A percentile compares a stretch with the other conserved stretches of the same genome.
phyloP scores from a whole-genome alignment of 2,797 vertebrate genomes.

The Rhynchotus rufescens region DNA sequence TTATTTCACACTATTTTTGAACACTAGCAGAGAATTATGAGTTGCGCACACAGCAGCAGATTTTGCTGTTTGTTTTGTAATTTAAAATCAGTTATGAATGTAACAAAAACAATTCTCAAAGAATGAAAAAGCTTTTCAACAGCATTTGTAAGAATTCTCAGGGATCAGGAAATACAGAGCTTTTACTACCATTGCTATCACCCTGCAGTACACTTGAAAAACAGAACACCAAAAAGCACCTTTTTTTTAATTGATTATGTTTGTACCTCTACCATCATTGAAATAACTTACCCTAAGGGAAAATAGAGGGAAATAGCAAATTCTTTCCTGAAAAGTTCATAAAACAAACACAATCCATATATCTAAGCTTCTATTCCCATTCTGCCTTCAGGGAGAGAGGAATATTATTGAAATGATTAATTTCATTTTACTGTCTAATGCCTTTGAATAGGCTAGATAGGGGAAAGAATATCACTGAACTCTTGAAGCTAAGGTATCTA shows the following conservation, averaged over 20 bases:
- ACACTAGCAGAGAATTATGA: not conserved
- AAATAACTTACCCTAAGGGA: not conserved
- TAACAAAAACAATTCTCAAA: not conserved
- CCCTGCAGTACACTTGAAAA: not conserved
- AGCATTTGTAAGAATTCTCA: not conserved
- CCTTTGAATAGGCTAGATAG: conserved; percentile 61
- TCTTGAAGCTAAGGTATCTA: conserved; percentile 29
- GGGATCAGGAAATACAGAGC: not conserved
- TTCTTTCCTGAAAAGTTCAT: conserved; percentile 44
- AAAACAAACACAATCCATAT: conserved; percentile 29
- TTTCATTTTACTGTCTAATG: conserved; percentile 64
- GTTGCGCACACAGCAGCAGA: not conserved
- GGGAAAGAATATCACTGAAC: conserved; percentile 10
- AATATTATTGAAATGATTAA: conserved; percentile 59
- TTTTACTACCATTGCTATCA: not conserved
- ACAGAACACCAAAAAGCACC: not conserved
- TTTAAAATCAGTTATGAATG: not conserved
- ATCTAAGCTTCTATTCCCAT: conserved; percentile 45
- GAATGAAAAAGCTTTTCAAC: not conserved
- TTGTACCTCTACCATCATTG: not conserved
- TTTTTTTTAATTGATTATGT: conserved; percentile 17
- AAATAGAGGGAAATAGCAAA: not conserved
- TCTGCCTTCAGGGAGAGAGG: conserved; percentile 39
- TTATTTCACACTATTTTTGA: not conserved
- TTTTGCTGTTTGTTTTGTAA: not conserved